Evolutionary conservation across 2,888 invertebrate genomes (phyloP), one percentile per base, ranked within the genome.

Genomic region (Xanthia togata): DNA sequence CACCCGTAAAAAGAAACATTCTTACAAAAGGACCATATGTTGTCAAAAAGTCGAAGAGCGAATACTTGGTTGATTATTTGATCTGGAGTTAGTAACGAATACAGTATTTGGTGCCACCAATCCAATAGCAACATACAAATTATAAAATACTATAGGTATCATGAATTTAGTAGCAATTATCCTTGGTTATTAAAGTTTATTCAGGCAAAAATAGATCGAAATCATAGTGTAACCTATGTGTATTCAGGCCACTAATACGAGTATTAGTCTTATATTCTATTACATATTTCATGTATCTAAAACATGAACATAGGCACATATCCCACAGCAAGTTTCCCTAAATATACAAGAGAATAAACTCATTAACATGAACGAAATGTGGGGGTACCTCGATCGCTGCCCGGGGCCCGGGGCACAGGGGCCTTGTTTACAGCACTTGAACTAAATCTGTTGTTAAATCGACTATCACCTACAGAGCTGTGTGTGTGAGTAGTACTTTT

Each of bases 401-500:
- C 69, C 3, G 47, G 26, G 35, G 69, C 64, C 76, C 5, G 53
- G 55, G 57, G 35, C 4, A 60, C 71, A 26, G 44, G 71, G 82
- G 79, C 60, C 70, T 53, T 85, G 86, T 82, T 78, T 75, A 75
- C 83, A 69, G 47, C 67, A 64, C 78, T 82, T 67, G 57, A 70
- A 64, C 63, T 64, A 75, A 83, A 75, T 82, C 72, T 70, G 60
- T 70, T 73, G 83, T 73, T 85, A 57, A 82, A 82, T 73, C 71
- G 72, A 70, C 67, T 75, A 73, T 71, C 79, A 70, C 57, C 63
- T 70, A 68, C 63, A 60, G 67, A 63, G 59, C 57, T 70, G 17
- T 38, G 62, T 23, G 31, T 60, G 35, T 23, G 23, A 59, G 55
- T 11, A 4, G 60, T 64, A 47, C 38, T 57, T 35, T 47, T 62